Evolutionary conservation across 35 echinoderm and acorn worm species (phyloP), one percentile per base, ranked within the genome.

Genomic region (Hemicentrotus pulcherrimus): DNA sequence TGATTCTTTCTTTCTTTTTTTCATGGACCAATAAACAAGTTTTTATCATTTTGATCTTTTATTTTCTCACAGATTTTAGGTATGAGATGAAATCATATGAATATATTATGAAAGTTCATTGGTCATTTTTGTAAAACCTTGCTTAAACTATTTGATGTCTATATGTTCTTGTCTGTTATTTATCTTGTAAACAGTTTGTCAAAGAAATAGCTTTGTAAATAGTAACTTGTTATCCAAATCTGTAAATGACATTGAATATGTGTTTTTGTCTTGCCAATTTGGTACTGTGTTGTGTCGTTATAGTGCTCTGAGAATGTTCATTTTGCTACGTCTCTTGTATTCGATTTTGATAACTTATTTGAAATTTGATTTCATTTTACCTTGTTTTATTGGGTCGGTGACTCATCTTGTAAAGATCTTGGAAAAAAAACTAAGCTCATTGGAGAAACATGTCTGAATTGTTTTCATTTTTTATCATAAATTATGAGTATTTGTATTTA

Each of bases 401-500:
- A 78, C 65, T 78, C 65, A 78, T 7, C 65, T 28, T 78, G 65
- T 28, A 78, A 78, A 78, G 50, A 55, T 55, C 50, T 55, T 55
- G 50, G 50, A 55, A 55, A 22, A 70, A 78, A 78, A 28, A 78
- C 5, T 28, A 18, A 78, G 65, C 65, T 78, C 65, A 78, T 78
- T 78, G 65, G 19, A n/a, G 65, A 78, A 78, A 78, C 16, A 59
- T 59, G 4, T 88, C 30, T 31, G 52, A 59, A 59, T 59, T 59
- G 52, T 59, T 59, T 59, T 59, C 52, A 32, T 88, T 88, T 88
- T 88, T 32, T 32, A 88, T 88, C 33, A 88, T 88, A 2, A 31
- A 28, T 88, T 88, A 88, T 88, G 86, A 31, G n/a, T 88, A 47
- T 90, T 90, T 90, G 88, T 90, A 90, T 90, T 90, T 90, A 90